A percentile compares a stretch with the other conserved stretches of the same genome.
Conservation (phyloP, 2,888 invertebrate species). For the Synanthedon formicaeformis region DNA sequence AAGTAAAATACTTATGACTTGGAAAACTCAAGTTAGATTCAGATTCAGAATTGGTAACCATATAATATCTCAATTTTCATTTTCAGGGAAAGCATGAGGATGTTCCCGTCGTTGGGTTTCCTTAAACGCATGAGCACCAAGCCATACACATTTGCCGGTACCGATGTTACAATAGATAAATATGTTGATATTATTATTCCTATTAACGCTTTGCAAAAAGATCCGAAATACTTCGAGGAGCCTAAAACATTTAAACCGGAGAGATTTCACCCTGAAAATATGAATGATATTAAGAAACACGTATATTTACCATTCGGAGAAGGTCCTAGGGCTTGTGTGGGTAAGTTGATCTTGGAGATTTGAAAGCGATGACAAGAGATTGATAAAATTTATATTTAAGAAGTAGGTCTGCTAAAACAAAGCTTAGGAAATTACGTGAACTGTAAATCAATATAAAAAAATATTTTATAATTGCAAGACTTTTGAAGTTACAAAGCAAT, state of each 20-base stretch:
- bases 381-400: too few relatives aligned
- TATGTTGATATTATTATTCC: conserved; percentile 17
- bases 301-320: conserved; percentile 20
- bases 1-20: too few relatives aligned
- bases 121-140: conserved; percentile 11
- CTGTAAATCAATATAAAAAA: too few relatives aligned
- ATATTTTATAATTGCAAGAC: too few relatives aligned
- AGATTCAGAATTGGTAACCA: too few relatives aligned
- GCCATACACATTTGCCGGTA: conserved; percentile 16
- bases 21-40: too few relatives aligned
- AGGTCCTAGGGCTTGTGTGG: conserved; percentile 19
- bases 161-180: conserved; percentile 16
- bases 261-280: conserved; percentile 13
- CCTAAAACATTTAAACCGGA: conserved; percentile 21
- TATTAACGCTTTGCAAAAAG: conserved; percentile 18
- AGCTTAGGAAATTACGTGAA: too few relatives aligned
- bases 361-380: conserved; percentile 7
- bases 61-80: too few relatives aligned
- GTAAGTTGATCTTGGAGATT: conserved; percentile 16
- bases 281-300: conserved; percentile 9
- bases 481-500: too few relatives aligned
- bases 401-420: too few relatives aligned
- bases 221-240: conserved; percentile 17
- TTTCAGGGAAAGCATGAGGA: conserved; percentile 16
- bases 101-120: conserved; percentile 16